phyloP scores from a whole-genome alignment of 2,797 vertebrate species.

The Selene dorsalis region DNA sequence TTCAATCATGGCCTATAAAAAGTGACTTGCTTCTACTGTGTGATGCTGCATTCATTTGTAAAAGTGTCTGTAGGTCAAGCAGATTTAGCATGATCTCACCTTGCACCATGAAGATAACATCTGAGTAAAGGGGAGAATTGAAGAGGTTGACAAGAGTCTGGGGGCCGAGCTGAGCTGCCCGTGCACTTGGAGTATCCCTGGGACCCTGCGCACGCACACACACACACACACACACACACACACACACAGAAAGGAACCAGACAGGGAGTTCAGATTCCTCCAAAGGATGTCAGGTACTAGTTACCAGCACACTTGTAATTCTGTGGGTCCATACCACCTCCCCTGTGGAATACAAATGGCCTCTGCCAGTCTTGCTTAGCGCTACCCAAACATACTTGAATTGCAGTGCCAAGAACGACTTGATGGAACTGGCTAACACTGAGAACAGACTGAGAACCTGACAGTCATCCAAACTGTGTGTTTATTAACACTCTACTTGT shows the following conservation, averaged over 20 bases:
- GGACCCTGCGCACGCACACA: slow-evolving; percentile 67
- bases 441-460: slow-evolving; percentile 59
- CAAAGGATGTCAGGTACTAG: slow-evolving; percentile 57
- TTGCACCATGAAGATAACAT: slow-evolving; percentile 99
- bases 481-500: slow-evolving; percentile 26
- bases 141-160: slow-evolving; percentile 94
- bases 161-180: slow-evolving; percentile 82
- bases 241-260: slow-evolving; percentile 25
- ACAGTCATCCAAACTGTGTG: slow-evolving; percentile 31
- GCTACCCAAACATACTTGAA: slow-evolving; percentile 60
- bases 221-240: slow-evolving; percentile 46
- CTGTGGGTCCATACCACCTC: slow-evolving; percentile 49
- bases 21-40: slow-evolving; percentile 51
- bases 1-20: slow-evolving; percentile 56
- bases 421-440: slow-evolving; percentile 40
- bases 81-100: slow-evolving; percentile 78
- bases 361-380: slow-evolving; percentile 58
- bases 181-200: slow-evolving; percentile 82
- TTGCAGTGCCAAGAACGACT: slow-evolving; percentile 58
- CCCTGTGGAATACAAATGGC: slow-evolving; percentile 67
- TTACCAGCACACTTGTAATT: slow-evolving; percentile 63
- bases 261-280: slow-evolving; percentile 45
- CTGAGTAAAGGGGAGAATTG: slow-evolving; percentile 93
- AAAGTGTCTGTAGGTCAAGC: slow-evolving; percentile 6
- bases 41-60: slow-evolving; percentile 38